A percentile compares a stretch with the other conserved stretches of the same genome.
Evolutionary conservation across 2,797 vertebrate genomes (phyloP).

Genomic region (Holocentrus rufus): DNA sequence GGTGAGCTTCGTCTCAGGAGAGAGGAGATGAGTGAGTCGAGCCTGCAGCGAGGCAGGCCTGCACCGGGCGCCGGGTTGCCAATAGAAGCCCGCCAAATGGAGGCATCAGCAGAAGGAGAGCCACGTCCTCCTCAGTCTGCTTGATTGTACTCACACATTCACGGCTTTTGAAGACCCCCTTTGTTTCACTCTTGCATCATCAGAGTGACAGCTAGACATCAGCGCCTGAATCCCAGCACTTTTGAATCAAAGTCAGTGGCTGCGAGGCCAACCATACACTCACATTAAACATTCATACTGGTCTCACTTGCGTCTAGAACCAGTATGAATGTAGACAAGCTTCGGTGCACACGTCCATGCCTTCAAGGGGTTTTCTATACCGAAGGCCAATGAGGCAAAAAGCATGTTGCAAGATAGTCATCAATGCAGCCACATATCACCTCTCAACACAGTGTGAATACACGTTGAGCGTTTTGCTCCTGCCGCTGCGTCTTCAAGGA

Average conservation of each 20-base stretch:
- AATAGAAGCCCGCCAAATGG: slow-evolving; percentile 57
- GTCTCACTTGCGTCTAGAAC: not conserved
- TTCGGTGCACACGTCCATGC: not conserved
- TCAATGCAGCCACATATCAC: too few species aligned
- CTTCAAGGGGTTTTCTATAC: too few species aligned
- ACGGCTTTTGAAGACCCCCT: slow-evolving; percentile 42
- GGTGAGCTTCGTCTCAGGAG: slow-evolving; percentile 54
- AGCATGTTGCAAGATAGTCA: too few species aligned
- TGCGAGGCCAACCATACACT: not conserved
- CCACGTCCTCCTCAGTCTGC: slow-evolving; percentile 52
- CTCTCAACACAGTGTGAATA: too few species aligned
- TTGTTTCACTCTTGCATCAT: slow-evolving; percentile 18
- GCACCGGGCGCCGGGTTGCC: slow-evolving; percentile 33
- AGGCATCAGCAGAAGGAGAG: slow-evolving; percentile 45
- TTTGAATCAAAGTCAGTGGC: too few species aligned
- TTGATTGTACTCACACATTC: slow-evolving; percentile 35
- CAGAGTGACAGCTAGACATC: not conserved
- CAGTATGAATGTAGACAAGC: not conserved
- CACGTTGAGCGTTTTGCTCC: too few species aligned
- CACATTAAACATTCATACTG: not conserved
- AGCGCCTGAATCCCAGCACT: too few species aligned
- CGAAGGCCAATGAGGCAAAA: too few species aligned
- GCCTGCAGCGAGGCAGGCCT: slow-evolving; percentile 53
- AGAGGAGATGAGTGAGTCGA: slow-evolving; percentile 55
- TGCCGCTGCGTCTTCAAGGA: too few species aligned